Conservation (phyloP, 1,140 invertebrate species). For the Lordiphosa stackelbergi region DNA sequence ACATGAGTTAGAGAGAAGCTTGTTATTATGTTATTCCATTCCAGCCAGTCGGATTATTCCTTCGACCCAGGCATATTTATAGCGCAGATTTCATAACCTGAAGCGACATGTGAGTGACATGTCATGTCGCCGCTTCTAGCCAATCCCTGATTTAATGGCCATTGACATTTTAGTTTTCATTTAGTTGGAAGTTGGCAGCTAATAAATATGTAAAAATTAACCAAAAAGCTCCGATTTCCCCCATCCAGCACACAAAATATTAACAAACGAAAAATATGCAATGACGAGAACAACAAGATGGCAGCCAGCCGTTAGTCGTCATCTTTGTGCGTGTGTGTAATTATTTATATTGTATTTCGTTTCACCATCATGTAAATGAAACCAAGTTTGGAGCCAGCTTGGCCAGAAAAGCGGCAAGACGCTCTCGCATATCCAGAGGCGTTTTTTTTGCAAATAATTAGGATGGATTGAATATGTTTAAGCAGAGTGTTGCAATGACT, state of each 20-base stretch:
- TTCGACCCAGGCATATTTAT: constrained; percentile 22
- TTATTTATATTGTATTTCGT: constrained; percentile 61
- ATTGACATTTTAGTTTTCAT: constrained; percentile 73
- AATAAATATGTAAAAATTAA: constrained; percentile 43
- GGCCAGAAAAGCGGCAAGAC: constrained; percentile 16
- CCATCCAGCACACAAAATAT: constrained; percentile 29
- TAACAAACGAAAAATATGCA: constrained; percentile 48
- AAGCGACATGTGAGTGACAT: constrained; percentile 37
- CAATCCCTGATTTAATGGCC: constrained; percentile 54
- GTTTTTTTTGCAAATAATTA: too few species aligned
- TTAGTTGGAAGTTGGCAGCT: constrained; percentile 39
- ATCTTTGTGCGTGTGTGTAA: constrained; percentile 54
- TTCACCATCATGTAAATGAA: constrained; percentile 69
- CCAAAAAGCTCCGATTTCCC: background rate
- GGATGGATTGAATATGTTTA: too few species aligned
- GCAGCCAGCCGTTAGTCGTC: constrained; percentile 1
- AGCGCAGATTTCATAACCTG: constrained; percentile 37
- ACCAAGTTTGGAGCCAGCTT: constrained; percentile 50
- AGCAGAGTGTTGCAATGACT: too few species aligned
- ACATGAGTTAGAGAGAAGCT: constrained; percentile 1
- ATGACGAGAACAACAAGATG: constrained; percentile 19
- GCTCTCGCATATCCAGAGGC: background rate
- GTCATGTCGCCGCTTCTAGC: constrained; percentile 30
- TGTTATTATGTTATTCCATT: background rate
- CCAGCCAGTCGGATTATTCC: background rate